Conservation (phyloP, 2,797 vertebrate species). For the Prionace glauca region DNA sequence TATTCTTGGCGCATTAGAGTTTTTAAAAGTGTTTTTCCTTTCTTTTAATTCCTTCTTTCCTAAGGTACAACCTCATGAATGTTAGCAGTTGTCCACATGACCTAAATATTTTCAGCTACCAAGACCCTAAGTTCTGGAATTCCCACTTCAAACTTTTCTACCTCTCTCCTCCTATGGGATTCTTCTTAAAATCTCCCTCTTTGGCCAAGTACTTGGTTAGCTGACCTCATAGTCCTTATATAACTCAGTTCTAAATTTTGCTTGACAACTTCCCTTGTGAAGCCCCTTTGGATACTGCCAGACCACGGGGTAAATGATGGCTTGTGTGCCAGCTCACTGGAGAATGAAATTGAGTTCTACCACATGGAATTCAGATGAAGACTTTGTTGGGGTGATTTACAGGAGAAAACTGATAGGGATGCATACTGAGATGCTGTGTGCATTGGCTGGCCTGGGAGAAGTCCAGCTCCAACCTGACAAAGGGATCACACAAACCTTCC, state of each 20-base stretch:
- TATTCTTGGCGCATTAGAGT: not conserved
- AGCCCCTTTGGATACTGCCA: not conserved
- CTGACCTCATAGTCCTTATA: not conserved
- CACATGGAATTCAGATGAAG: not conserved
- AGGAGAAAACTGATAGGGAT: not conserved
- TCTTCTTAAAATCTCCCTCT: not conserved
- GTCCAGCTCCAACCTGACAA: not conserved
- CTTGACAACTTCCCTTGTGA: not conserved
- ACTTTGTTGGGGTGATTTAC: not conserved
- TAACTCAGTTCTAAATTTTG: not conserved
- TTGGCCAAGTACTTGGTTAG: not conserved
- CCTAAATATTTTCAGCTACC: not conserved
- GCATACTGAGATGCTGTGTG: not conserved
- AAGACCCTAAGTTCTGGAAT: not conserved
- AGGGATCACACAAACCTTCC: not conserved
- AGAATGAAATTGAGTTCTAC: not conserved
- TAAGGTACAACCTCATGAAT: not conserved
- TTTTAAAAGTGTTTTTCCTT: not conserved
- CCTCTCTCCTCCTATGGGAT: not conserved
- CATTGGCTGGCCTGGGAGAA: not conserved
- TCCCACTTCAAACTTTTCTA: not conserved
- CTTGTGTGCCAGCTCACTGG: not conserved
- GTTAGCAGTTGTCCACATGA: not conserved
- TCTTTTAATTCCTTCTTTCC: not conserved
- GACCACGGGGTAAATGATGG: not conserved